Evolutionary conservation across 2,797 vertebrate species (phyloP), one percentile per base, ranked within the genome.

Genomic region (Streptopelia turtur): DNA sequence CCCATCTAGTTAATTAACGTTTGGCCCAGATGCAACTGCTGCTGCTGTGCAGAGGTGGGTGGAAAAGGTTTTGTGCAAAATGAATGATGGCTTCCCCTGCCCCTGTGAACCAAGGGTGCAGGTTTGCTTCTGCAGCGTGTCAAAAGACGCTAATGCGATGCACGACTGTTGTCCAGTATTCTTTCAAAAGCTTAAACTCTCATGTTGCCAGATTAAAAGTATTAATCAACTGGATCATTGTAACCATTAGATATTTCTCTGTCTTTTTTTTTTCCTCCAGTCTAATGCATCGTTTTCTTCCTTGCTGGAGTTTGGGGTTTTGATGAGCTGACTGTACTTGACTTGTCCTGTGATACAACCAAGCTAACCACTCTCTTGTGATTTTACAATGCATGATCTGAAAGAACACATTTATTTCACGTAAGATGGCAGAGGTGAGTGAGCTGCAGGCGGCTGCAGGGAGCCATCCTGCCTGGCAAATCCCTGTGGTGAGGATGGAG

Each of bases 331-430:
- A 9, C 31, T 56, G 50, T 45, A 60, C 30, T 77, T 30, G 24
- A 31, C 28, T 59, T 0, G 0, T 76, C 39, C 59, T 4, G 2
- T 25, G 50, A 17, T 15, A 28, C 0, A 1, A 9, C 20, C 6
- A 8, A 47, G 59, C 21, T 60, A 25, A 87, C 15, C 60, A 33
- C 27, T 10, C 23, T 83, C 33, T 21, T 47, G 77, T 5, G 14
- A 20, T 35, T 24, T 78, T 8, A 41, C 1, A 0, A 16, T 12
- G 13, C 17, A 1, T 4, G 2, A 13, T 13, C 28, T 1, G 5
- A 35, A 45, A 72, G 60, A 33, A 39, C 21, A 31, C 41, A 8
- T 59, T 60, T 60, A 14, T 52, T 76, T 17, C 2, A 0, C 2
- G 2, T 56, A 25, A 53, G 52, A 33, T 27, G 23, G 60, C 60